Conservation (phyloP, 2,888 invertebrate species). For the Epirrhoe tristata region DNA sequence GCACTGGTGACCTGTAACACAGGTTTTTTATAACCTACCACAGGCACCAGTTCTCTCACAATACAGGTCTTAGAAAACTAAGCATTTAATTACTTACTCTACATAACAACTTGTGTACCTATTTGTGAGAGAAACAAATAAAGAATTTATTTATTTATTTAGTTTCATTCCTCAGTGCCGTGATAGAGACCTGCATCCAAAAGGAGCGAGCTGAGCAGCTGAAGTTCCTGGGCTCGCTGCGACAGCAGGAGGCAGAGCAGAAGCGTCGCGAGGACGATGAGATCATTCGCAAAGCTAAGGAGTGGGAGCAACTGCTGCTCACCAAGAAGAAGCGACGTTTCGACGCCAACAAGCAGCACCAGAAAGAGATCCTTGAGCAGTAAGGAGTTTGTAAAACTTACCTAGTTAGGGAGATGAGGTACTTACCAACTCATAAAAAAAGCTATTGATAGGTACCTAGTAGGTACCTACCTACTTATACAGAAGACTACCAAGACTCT, state of each 20-base stretch:
- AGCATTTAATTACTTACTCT: too few relatives aligned
- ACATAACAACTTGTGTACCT: too few relatives aligned
- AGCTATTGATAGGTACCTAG: not conserved
- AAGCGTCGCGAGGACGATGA: slow-evolving; percentile 65
- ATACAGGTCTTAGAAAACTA: too few relatives aligned
- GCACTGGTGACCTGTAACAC: too few relatives aligned
- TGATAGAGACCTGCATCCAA: slow-evolving; percentile 74
- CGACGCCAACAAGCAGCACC: slow-evolving; percentile 68
- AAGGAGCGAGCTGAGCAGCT: slow-evolving; percentile 74
- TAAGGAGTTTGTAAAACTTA: slow-evolving; percentile 49
- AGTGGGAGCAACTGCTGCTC: slow-evolving; percentile 66
- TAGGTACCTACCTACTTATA: too few relatives aligned
- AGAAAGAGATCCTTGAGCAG: slow-evolving; percentile 73
- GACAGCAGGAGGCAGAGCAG: slow-evolving; percentile 58
- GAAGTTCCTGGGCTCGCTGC: slow-evolving; percentile 66
- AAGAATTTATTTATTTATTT: too few relatives aligned
- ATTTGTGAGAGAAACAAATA: too few relatives aligned
- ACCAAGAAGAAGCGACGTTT: slow-evolving; percentile 56
- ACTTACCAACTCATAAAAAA: not conserved
- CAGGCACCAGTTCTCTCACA: too few relatives aligned
- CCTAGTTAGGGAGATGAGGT: not conserved
- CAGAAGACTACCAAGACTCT: too few relatives aligned
- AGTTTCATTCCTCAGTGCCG: slow-evolving; percentile 61
- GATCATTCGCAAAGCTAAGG: slow-evolving; percentile 63
- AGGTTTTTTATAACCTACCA: too few relatives aligned